A percentile compares a stretch with the other conserved stretches of the same genome.
Conservation (phyloP, 2,113 vertebrate species). For the Corythoichthys intestinalis region DNA sequence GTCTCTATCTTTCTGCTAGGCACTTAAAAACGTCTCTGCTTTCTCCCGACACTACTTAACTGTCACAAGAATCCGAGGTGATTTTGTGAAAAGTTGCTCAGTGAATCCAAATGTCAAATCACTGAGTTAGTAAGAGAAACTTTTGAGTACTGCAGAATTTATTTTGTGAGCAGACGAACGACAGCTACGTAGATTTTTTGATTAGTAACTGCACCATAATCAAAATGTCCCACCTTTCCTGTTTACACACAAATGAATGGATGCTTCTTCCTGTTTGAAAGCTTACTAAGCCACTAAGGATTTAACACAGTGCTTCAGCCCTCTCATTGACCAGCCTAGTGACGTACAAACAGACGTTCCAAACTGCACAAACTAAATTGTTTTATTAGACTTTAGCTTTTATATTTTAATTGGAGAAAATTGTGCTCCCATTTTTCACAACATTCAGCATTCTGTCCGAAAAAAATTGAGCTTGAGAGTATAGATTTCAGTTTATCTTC, state of each 20-base stretch:
- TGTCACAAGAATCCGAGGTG: conserved; percentile 1
- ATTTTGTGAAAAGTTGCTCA: conserved; percentile 11
- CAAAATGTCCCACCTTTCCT: conserved; percentile 52
- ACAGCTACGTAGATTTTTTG: neutral
- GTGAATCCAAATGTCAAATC: conserved; percentile 1
- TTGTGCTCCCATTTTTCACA: too few relatives aligned
- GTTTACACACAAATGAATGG: conserved; percentile 48
- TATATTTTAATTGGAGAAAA: too few relatives aligned
- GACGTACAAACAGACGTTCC: neutral
- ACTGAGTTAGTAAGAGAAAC: neutral
- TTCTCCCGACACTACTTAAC: neutral
- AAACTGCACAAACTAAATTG: too few relatives aligned
- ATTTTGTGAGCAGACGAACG: neutral
- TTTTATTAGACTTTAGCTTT: too few relatives aligned
- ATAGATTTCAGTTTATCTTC: neutral
- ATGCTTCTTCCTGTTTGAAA: conserved; percentile 39
- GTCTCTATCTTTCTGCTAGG: neutral
- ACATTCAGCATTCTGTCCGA: too few relatives aligned
- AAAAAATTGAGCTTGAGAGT: neutral
- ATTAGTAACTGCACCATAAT: conserved; percentile 23
- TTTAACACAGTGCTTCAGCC: neutral
- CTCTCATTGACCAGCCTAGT: neutral
- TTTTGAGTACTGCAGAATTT: neutral
- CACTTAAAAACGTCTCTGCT: neutral
- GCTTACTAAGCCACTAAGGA: neutral